Conservation (phyloP, 2,888 invertebrate species). For the Parnassius mnemosyne region DNA sequence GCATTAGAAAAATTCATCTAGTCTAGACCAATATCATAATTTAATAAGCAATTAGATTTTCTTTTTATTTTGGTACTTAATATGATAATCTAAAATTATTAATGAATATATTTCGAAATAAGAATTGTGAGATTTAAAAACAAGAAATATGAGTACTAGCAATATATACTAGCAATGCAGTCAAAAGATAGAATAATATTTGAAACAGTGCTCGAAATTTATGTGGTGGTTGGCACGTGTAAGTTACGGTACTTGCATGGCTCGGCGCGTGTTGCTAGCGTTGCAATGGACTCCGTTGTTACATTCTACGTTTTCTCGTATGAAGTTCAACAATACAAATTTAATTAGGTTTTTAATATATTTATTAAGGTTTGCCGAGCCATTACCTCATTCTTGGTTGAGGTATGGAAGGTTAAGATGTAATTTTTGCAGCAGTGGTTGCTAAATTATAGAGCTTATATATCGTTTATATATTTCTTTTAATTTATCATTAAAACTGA, state of each 20-base stretch:
- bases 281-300: slow-evolving; percentile 36
- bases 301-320: slow-evolving; percentile 17
- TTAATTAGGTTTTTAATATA: slow-evolving; percentile 3
- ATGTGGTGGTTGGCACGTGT: slow-evolving; percentile 35
- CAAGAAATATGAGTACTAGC: background rate
- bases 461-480: too few species aligned
- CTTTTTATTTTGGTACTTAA: too few species aligned
- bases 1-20: background rate
- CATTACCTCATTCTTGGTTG: too few species aligned
- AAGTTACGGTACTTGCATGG: slow-evolving; percentile 66
- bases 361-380: background rate
- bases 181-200: slow-evolving; percentile 1
- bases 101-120: background rate
- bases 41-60: too few species aligned
- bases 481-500: too few species aligned
- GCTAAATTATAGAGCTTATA: too few species aligned
- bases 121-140: background rate
- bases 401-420: too few species aligned
- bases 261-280: slow-evolving; percentile 35
- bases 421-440: too few species aligned
- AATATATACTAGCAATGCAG: slow-evolving; percentile 11
- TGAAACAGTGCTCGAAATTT: slow-evolving; percentile 22
- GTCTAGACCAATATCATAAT: too few species aligned
- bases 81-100: too few species aligned
- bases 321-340: background rate